Evolutionary conservation across 2,113 vertebrate genomes (phyloP).

Genomic region (Microtus pennsylvanicus): DNA sequence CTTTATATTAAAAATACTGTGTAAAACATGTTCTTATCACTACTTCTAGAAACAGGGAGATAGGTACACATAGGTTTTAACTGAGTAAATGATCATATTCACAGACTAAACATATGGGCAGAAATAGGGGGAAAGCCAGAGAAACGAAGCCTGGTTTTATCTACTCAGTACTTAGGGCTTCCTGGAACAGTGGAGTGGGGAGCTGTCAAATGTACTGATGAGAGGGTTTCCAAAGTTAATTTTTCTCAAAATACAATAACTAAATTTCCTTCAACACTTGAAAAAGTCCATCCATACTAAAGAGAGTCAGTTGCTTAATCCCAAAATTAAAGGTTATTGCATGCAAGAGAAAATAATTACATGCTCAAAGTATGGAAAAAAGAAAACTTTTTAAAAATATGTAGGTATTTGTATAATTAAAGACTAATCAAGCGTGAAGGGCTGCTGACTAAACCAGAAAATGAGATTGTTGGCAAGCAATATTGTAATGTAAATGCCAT

Average conservation of each 20-base stretch:
- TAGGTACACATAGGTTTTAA: neutral
- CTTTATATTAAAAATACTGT: slow-evolving; percentile 37
- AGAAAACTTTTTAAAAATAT: slow-evolving; percentile 91
- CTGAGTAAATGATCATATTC: slow-evolving; percentile 3
- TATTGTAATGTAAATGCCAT: slow-evolving; percentile 94
- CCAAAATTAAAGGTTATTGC: slow-evolving; percentile 92
- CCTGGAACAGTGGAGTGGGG: slow-evolving; percentile 77
- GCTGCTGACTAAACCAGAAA: slow-evolving; percentile 99
- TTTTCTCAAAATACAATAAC: slow-evolving; percentile 89
- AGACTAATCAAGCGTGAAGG: slow-evolving; percentile 95
- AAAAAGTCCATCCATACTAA: slow-evolving; percentile 90
- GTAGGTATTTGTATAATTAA: slow-evolving; percentile 94
- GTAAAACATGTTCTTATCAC: slow-evolving; percentile 15
- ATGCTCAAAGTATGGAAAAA: slow-evolving; percentile 91
- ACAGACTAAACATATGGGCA: neutral
- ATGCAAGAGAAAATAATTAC: slow-evolving; percentile 92
- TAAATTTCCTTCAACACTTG: slow-evolving; percentile 91
- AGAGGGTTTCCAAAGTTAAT: slow-evolving; percentile 88
- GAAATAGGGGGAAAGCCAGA: neutral
- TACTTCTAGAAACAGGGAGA: slow-evolving; percentile 26
- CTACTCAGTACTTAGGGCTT: slow-evolving; percentile 79
- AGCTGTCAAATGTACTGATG: slow-evolving; percentile 85
- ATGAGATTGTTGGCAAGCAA: slow-evolving; percentile 99
- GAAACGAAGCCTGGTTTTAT: slow-evolving; percentile 74
- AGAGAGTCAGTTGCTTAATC: slow-evolving; percentile 92